Conservation (phyloP, 2,797 vertebrate genomes). For the Pristis pectinata region DNA sequence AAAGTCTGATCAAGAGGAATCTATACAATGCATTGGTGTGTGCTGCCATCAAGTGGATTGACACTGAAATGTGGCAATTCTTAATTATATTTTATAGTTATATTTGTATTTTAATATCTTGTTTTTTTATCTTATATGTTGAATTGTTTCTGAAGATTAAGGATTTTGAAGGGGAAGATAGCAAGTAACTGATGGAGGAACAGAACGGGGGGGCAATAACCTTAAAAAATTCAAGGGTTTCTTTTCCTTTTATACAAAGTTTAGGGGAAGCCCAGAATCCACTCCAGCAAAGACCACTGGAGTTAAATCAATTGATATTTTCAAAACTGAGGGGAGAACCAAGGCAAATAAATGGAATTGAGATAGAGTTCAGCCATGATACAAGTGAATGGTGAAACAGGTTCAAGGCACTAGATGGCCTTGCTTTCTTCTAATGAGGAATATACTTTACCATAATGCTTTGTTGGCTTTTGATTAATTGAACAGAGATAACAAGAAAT, state of each 20-base stretch:
- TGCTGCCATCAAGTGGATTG: slow-evolving; percentile 15
- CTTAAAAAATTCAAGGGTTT: background rate
- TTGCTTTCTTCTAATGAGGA: background rate
- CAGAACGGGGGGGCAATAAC: background rate
- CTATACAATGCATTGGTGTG: slow-evolving; percentile 19
- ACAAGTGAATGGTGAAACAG: background rate
- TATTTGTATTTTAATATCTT: background rate
- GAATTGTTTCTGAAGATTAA: background rate
- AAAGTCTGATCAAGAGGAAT: background rate
- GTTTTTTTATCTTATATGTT: background rate
- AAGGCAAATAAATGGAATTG: background rate
- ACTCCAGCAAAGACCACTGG: too few relatives aligned
- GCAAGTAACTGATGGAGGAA: background rate
- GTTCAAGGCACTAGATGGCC: background rate
- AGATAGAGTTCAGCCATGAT: background rate
- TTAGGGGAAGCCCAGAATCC: too few relatives aligned
- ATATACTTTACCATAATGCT: background rate
- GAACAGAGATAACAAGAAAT: too few relatives aligned
- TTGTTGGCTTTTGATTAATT: background rate
- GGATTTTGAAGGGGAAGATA: background rate
- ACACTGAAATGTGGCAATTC: too few relatives aligned
- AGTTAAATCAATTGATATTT: background rate
- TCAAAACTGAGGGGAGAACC: background rate
- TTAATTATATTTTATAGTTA: too few relatives aligned
- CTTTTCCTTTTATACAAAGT: background rate